A percentile compares a stretch with the other conserved stretches of the same genome.
These are phyloP conservation scores for Neoscelio sp. DNA, from an alignment of 2,888 invertebrate species.

Conservation along the genomic window DNA sequence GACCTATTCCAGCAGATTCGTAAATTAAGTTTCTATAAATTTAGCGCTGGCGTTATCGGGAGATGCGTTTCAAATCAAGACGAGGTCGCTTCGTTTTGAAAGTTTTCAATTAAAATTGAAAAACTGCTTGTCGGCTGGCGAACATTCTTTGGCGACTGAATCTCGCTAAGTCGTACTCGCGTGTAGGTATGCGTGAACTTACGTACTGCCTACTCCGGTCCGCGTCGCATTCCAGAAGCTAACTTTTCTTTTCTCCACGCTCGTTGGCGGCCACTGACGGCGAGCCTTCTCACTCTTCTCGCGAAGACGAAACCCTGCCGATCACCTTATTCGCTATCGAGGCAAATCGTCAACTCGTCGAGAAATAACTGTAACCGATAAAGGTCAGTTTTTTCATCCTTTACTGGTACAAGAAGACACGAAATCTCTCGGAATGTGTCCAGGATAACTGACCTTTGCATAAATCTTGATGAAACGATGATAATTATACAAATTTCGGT, in stretches of 20 bases:
- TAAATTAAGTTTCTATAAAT: too few species aligned
- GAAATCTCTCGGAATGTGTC: neutral
- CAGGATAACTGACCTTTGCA: conserved; percentile 20
- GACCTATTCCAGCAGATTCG: too few species aligned
- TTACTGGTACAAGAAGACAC: neutral
- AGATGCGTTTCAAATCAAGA: too few species aligned
- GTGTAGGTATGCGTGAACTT: conserved; percentile 40
- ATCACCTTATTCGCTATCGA: conserved; percentile 50
- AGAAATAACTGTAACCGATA: conserved; percentile 47
- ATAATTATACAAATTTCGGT: neutral
- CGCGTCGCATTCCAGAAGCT: conserved; percentile 67
- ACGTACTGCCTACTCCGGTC: conserved; percentile 39
- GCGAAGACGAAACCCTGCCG: conserved; percentile 49
- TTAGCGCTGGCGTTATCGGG: too few species aligned
- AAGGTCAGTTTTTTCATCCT: conserved; percentile 24
- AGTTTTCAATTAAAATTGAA: too few species aligned
- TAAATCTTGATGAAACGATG: neutral
- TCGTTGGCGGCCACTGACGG: conserved; percentile 41
- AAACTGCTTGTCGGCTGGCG: neutral
- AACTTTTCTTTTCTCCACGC: conserved; percentile 64
- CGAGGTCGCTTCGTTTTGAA: too few species aligned
- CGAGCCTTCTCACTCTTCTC: conserved; percentile 53
- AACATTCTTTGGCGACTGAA: neutral
- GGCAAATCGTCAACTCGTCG: conserved; percentile 28
- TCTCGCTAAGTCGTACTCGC: conserved; percentile 29